phyloP scores from a whole-genome alignment of 2,888 invertebrate species.

The Antheraea assamensis region DNA sequence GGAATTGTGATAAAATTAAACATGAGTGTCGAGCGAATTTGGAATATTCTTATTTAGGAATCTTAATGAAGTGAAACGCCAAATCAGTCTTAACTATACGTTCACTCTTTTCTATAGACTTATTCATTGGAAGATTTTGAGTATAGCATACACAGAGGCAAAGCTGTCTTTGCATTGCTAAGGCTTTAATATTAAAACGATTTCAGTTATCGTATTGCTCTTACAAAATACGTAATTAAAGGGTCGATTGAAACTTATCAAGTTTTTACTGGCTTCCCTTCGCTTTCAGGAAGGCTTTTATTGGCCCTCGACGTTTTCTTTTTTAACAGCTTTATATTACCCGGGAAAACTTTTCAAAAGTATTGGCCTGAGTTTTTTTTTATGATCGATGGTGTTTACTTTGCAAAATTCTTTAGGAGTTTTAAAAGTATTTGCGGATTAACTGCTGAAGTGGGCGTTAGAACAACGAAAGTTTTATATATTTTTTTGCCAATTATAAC shows the following conservation, averaged over 20 bases:
- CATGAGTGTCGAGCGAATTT: too few species aligned
- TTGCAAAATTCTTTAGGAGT: background rate
- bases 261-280: conserved; percentile 2
- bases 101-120: too few species aligned
- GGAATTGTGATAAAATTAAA: too few species aligned
- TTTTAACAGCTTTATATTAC: conserved; percentile 6
- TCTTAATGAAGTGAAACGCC: too few species aligned
- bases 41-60: too few species aligned
- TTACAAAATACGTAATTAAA: background rate
- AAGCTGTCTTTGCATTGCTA: too few species aligned
- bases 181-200: too few species aligned
- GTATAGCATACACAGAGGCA: too few species aligned
- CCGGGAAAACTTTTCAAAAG: background rate
- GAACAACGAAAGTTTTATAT: background rate
- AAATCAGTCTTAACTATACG: too few species aligned
- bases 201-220: too few species aligned
- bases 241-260: conserved; percentile 6
- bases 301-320: conserved; percentile 12
- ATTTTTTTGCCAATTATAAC: background rate
- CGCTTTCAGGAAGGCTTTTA: conserved; percentile 14
- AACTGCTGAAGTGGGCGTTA: background rate
- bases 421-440: conserved; percentile 15
- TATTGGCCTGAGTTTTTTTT: background rate
- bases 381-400: conserved; percentile 13
- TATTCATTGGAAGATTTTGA: too few species aligned